Evolutionary conservation across 2,888 invertebrate species (phyloP).

Genomic region (Scaptomyza flava): DNA sequence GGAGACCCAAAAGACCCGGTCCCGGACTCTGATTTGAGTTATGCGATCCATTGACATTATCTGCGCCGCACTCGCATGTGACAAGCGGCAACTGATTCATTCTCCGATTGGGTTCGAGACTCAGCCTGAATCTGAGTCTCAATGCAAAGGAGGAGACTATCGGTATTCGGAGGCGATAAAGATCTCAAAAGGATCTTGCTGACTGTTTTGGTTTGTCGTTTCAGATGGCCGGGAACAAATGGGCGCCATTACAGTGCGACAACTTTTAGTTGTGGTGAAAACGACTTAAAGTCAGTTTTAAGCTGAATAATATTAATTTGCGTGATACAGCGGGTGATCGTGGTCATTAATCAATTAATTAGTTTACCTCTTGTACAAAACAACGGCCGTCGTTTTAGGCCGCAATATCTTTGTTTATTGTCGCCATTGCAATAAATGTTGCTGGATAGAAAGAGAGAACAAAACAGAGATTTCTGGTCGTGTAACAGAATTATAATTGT

Average conservation of each 20-base stretch:
- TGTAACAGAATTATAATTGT: constrained; percentile 72
- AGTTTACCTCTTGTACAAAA: constrained; percentile 65
- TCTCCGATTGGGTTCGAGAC: constrained; percentile 38
- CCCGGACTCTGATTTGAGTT: constrained; percentile 66
- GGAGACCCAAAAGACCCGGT: constrained; percentile 24
- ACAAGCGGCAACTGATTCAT: constrained; percentile 77
- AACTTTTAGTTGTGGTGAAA: constrained; percentile 84
- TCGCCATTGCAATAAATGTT: constrained; percentile 39
- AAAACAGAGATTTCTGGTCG: constrained; percentile 27
- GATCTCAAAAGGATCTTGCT: constrained; percentile 83
- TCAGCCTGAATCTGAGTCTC: neutral
- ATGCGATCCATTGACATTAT: constrained; percentile 77
- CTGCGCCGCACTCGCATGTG: constrained; percentile 65
- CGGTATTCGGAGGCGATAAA: constrained; percentile 77
- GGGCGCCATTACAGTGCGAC: constrained; percentile 80
- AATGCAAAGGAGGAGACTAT: constrained; percentile 55
- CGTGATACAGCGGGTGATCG: constrained; percentile 80
- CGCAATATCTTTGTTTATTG: constrained; percentile 22
- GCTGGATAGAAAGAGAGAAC: neutral
- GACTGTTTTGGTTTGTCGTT: constrained; percentile 66
- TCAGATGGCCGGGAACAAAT: constrained; percentile 67
- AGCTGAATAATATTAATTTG: constrained; percentile 82
- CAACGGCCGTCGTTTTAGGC: constrained; percentile 10
- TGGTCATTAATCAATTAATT: constrained; percentile 82
- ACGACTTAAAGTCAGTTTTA: constrained; percentile 82